Conservation (phyloP, 2,113 vertebrate genomes). For the Tupaia chinensis region DNA sequence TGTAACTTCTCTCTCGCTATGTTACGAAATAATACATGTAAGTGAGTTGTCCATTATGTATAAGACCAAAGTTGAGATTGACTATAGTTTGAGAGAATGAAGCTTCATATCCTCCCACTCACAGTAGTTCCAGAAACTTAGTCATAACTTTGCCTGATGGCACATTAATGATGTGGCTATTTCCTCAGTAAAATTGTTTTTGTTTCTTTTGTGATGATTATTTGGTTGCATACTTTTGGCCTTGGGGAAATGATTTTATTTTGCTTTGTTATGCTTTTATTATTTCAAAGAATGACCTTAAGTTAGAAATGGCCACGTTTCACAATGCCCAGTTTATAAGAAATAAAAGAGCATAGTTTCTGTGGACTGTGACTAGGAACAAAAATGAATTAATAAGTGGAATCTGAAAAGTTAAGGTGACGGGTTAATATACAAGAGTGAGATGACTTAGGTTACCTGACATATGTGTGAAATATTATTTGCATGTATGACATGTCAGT, state of each 20-base stretch:
- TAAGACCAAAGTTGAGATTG: background rate
- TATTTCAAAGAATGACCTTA: conserved; percentile 19
- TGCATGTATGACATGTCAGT: background rate
- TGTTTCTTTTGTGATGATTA: background rate
- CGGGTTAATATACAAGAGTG: background rate
- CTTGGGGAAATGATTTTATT: background rate
- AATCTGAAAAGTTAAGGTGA: background rate
- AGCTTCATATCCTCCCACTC: background rate
- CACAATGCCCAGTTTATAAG: background rate
- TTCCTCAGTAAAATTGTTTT: background rate
- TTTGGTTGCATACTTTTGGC: background rate
- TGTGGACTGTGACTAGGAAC: background rate
- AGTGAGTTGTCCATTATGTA: background rate
- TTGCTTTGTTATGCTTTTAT: background rate
- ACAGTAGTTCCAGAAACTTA: background rate
- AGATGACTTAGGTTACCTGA: no score
- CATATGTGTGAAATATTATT: background rate
- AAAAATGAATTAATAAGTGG: background rate
- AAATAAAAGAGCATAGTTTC: background rate
- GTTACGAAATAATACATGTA: background rate
- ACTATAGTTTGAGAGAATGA: background rate
- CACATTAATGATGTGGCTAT: background rate
- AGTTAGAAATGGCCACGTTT: background rate
- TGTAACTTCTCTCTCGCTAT: background rate
- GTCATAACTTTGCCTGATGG: background rate